Base-by-base conservation (phyloP, 2,888 invertebrate genomes). In the Oeneis ivallda region DNA sequence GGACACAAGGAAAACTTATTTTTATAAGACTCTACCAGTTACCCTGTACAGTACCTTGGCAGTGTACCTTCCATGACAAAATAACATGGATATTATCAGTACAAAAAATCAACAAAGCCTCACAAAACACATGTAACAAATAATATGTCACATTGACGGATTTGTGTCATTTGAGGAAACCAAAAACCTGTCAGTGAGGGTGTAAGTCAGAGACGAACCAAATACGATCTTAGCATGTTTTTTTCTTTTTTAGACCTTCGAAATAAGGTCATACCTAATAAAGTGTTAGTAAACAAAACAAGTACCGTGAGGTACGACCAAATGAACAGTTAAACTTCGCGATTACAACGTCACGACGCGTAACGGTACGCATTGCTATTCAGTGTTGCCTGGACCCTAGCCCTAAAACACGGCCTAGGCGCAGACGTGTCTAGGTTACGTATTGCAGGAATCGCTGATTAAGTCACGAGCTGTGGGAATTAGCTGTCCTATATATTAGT, bases 321-420 rank as follows among this genome's bases (percentile, higher is more conserved):
- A 50, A 60, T 69, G 70, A 70, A 68, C 68, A 64, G 64, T 65
- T 68, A 59, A 63, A 62, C 41, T 19, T 13, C 66, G 66, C 69
- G 67, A 77, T 78, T 77, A 70, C 73, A 74, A 68, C 72, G 74
- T 82, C 83, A 83, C 82, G 82, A 82, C 72, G 49, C 4, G 67
- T 83, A 83, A 83, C 84, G 81, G 83, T 79, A 45, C 64, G 63
- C 72, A 76, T 76, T 75, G 72, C 73, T 74, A 79, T 79, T 78
- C 77, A 72, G 72, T 73, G 68, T 75, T 72, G 62, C 72, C 77
- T 75, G 76, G 77, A 76, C 76, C 74, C 74, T 75, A 74, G 73
- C 78, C 76, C 47, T 73, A 67, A 72, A 61, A 81, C 81, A 80
- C 74, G 76, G 71, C 74, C 76, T 78, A 75, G 71, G 72, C 73